Conservation (phyloP, 2,113 vertebrate genomes). For the Apus apus region DNA sequence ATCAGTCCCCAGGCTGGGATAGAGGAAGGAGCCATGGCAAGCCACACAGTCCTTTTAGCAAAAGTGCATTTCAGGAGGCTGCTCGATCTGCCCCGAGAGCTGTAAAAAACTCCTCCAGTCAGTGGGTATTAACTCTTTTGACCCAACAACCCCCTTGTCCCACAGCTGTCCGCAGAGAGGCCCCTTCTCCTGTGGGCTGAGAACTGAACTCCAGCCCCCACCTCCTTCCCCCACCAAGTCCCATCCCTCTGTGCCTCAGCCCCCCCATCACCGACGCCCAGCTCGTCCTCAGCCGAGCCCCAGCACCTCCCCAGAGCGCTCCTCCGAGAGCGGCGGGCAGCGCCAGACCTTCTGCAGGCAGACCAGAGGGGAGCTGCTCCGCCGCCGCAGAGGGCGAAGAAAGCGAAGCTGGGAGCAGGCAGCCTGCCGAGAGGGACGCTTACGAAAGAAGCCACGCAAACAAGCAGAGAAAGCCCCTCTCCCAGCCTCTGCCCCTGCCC, state of each 20-base stretch:
- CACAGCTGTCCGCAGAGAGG: background rate
- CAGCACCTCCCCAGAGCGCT: background rate
- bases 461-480: background rate
- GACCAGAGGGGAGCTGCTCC: background rate
- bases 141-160: background rate
- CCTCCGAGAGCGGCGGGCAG: background rate
- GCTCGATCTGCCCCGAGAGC: background rate
- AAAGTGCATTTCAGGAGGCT: background rate
- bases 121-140: background rate
- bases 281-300: background rate
- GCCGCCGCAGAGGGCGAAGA: background rate
- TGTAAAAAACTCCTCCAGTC: background rate
- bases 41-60: background rate
- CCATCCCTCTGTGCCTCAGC: background rate
- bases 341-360: background rate
- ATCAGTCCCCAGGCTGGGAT: background rate
- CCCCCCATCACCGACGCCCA: background rate
- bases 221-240: background rate
- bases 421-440: background rate
- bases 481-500: background rate
- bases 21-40: background rate
- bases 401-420: background rate
- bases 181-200: background rate
- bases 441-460: background rate
- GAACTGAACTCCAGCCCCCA: background rate